Base-by-base conservation (phyloP, 2,888 invertebrate species). In the Drosophila tripunctata region DNA sequence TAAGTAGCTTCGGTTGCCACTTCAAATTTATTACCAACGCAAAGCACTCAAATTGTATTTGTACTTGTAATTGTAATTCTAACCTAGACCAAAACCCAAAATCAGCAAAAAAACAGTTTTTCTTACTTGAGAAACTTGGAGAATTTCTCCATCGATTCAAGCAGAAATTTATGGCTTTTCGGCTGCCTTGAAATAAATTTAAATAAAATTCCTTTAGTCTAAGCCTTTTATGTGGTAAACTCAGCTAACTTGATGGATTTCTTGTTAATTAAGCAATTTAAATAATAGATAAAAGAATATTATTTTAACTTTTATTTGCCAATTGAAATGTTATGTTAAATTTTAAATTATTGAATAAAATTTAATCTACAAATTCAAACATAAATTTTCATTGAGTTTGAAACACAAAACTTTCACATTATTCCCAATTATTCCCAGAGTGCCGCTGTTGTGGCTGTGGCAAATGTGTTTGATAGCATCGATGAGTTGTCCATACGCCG, bases 401-500 rank as follows among this genome's bases (percentile, higher is more conserved):
- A n/a, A n/a, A n/a, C n/a, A n/a, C n/a, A n/a, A n/a, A n/a, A n/a
- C n/a, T n/a, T n/a, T 10, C 8, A 1, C 1, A 0, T 27, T 14
- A 10, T 51, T 1, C 10, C 3, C 7, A 7, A 30, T 41, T 14
- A 6, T 19, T 4, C 7, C 7, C 91, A 98, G 97, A 96, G 96
- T 88, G 97, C 98, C 19, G 96, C 98, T 5, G 93, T 98, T 75
- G 94, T 96, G 63, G 96, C 97, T 22, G 95, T 97, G 8, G 94
- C 96, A 58, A 96, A 96, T 88, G 96, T 97, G 10, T 94, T 96
- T 38, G 96, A 96, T 75, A 95, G 95, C 89, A 93, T 98, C 74
- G 96, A 97, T 77, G 97, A 98, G 88, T 93, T 94, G 64, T 94
- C 96, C 24, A 94, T 98, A 74, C 93, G 95, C 61, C 93, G 94